phyloP scores from a whole-genome alignment of 1,140 invertebrate genomes.

The Mesaphorura yosii region DNA sequence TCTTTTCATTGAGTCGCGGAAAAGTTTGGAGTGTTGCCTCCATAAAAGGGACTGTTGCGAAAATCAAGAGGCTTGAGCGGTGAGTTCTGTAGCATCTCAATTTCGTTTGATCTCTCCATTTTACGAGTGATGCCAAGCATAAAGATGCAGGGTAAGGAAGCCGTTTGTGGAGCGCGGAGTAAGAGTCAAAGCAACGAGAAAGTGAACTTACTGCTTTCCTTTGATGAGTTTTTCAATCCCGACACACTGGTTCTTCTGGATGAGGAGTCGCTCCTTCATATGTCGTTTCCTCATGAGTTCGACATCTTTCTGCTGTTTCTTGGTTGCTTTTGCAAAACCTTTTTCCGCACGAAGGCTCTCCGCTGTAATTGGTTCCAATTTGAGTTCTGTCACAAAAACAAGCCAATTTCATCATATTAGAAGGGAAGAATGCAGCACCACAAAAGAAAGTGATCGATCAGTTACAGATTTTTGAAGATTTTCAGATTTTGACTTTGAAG shows the following conservation, averaged over 20 bases:
- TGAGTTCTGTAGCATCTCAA: no score
- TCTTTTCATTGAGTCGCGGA: no score
- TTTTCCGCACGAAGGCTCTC: constrained; percentile 85
- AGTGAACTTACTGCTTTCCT: constrained; percentile 63
- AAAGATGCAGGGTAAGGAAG: not conserved
- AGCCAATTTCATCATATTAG: not conserved
- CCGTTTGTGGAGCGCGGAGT: no score
- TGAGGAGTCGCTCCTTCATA: constrained; percentile 75
- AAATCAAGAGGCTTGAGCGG: no score
- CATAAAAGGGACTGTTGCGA: no score
- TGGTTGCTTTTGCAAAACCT: constrained; percentile 81
- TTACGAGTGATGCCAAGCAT: no score
- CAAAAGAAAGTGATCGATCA: no score
- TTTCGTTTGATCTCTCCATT: no score
- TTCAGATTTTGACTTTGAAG: no score
- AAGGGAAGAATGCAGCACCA: no score
- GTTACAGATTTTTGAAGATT: no score
- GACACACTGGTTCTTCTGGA: constrained; percentile 90
- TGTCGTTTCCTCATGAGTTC: constrained; percentile 85
- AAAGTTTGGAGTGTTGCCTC: no score
- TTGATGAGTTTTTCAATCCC: constrained; percentile 90
- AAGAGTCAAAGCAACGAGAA: not conserved
- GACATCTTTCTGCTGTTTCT: constrained; percentile 92
- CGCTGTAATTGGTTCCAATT: constrained; percentile 84
- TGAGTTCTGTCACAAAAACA: constrained; percentile 45